Evolutionary conservation across 2,888 invertebrate species (phyloP).

Genomic region (Stratiomys singularior): DNA sequence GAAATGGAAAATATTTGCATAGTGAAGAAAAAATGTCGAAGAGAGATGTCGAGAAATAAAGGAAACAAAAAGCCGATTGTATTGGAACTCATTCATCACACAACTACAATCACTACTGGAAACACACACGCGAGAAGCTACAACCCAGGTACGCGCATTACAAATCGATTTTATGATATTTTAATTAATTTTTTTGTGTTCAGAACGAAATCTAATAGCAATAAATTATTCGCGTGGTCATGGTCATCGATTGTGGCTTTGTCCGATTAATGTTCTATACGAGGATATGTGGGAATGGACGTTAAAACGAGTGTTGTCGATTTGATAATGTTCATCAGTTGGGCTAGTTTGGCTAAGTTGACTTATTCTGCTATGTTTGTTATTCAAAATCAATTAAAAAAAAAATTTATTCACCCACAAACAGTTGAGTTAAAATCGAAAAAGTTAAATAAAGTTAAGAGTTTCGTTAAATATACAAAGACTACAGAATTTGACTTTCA

Average conservation of each 20-base stretch:
- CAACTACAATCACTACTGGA: neutral
- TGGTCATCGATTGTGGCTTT: constrained; percentile 10
- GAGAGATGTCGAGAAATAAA: too few species aligned
- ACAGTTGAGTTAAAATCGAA: too few species aligned
- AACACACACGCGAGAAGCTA: neutral
- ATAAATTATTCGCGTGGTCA: constrained; percentile 11
- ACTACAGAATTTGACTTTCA: too few species aligned
- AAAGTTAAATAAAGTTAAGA: too few species aligned
- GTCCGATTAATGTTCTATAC: neutral
- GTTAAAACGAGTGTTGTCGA: neutral
- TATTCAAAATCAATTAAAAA: too few species aligned
- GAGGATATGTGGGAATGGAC: constrained; percentile 4
- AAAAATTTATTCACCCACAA: too few species aligned
- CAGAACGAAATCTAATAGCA: neutral
- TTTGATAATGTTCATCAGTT: neutral
- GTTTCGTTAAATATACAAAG: too few species aligned
- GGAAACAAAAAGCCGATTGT: too few species aligned
- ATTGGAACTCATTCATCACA: neutral
- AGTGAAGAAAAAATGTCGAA: neutral
- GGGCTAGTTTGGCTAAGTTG: neutral
- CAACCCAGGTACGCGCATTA: neutral
- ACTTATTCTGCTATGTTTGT: neutral
- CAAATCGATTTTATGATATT: constrained; percentile 14
- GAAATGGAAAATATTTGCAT: too few species aligned
- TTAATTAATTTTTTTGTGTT: constrained; percentile 7